Evolutionary conservation across 2,888 invertebrate genomes (phyloP), one percentile per base, ranked within the genome.

Genomic region (Mongoloraphidia duomilia): DNA sequence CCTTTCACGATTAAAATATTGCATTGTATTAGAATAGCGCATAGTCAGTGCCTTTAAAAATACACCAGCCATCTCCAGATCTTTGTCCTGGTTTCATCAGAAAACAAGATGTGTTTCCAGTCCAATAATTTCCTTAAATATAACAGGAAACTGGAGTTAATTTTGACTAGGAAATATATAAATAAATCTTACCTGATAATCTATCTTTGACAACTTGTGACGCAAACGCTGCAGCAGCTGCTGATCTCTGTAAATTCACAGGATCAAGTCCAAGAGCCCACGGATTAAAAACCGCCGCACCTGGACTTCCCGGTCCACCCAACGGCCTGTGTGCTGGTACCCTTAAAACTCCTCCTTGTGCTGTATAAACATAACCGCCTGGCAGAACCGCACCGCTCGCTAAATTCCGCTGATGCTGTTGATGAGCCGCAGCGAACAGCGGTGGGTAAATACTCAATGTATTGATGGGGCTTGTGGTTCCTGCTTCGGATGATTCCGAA

Each of bases 131-230:
- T 17, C 4, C 2, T 3, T 3, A 38, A 38, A 38, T 38, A 12
- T 38, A 11, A 38, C 12, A 12, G 12, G 38, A 38, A n/a, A 36
- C 11, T 36, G 37, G 37, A 36, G 9, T 9, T 36, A 36, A 10
- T 10, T 36, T 11, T 36, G 9, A 36, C 37, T 36, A 9, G 37
- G 37, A 36, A 36, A 36, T 36, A 36, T 10, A 36, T 6, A 26
- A 26, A 26, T 6, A 26, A 26, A 26, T 71, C 79, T 77, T 69
- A 87, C 87, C 86, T 70, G 85, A 84, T 59, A 87, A 68, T 68
- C 87, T 74, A 66, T 87, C 86, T 68, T 87, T 87, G 59, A 86
- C 84, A 61, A 86, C 83, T 68, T 85, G 85, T 60, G 84, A 81
- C 2, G 84, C 84, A 63, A 85, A 79, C 44, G 85, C 84, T 2